Evolutionary conservation across 2,113 vertebrate species (phyloP).

Genomic region (Isurus oxyrinchus): DNA sequence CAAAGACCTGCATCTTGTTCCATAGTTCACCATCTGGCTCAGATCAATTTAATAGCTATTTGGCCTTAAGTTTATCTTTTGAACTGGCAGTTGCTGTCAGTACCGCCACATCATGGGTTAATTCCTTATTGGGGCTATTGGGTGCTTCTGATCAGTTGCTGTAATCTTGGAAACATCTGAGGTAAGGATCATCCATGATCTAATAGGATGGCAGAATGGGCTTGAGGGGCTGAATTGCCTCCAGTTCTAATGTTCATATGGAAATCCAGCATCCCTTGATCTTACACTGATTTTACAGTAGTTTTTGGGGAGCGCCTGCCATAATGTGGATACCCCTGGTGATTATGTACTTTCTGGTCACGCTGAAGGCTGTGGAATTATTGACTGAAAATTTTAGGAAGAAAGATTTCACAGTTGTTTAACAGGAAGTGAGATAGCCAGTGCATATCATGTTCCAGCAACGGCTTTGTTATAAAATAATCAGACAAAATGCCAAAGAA

Average conservation of each 20-base stretch:
- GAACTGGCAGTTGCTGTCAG: not conserved
- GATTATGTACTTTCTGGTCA: not conserved
- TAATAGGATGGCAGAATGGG: not conserved
- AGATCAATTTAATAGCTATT: not conserved
- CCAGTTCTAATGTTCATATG: not conserved
- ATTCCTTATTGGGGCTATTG: not conserved
- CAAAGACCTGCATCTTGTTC: too few species aligned
- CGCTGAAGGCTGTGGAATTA: not conserved
- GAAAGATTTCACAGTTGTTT: not conserved
- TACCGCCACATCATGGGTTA: not conserved
- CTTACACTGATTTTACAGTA: not conserved
- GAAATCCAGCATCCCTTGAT: not conserved
- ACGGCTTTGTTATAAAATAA: slow-evolving; percentile 19
- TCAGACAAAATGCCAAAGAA: slow-evolving; percentile 15
- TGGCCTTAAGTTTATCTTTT: not conserved
- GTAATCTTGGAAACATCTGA: not conserved
- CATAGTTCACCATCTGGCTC: too few species aligned
- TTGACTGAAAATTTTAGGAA: not conserved
- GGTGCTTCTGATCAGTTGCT: not conserved
- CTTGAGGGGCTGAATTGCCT: not conserved
- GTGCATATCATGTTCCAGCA: not conserved
- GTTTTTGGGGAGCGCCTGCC: not conserved
- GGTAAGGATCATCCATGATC: not conserved
- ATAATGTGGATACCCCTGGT: not conserved
- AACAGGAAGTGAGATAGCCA: slow-evolving; percentile 11